These are phyloP conservation scores for Euwallacea similis DNA, from an alignment of 1,140 invertebrate species.

Conservation along the genomic window DNA sequence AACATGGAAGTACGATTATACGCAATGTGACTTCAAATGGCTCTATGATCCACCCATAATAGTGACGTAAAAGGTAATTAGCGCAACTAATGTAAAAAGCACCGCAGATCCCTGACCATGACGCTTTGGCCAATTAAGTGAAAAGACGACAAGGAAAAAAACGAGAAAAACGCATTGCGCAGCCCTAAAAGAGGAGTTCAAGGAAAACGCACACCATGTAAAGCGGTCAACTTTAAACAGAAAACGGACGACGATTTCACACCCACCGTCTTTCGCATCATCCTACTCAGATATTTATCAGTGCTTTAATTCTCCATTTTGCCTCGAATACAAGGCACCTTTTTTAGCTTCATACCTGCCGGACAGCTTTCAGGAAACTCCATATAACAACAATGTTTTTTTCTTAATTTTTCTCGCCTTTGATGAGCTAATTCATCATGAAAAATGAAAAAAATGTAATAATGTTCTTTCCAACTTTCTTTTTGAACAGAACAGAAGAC, in stretches of 20 bases:
- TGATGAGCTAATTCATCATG: too few species aligned
- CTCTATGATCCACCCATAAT: too few species aligned
- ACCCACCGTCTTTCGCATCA: conserved; percentile 30
- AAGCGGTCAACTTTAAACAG: conserved; percentile 25
- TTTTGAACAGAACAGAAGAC: too few species aligned
- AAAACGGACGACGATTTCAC: conserved; percentile 26
- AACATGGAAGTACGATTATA: too few species aligned
- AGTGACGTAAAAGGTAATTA: neutral
- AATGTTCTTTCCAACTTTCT: too few species aligned
- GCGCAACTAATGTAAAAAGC: neutral
- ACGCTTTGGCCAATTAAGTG: neutral
- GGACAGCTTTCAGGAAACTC: conserved; percentile 10
- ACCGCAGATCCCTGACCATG: neutral
- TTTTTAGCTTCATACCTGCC: conserved; percentile 22
- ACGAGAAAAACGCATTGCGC: neutral
- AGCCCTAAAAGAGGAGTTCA: conserved; percentile 18
- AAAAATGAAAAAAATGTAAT: too few species aligned
- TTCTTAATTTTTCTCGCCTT: too few species aligned
- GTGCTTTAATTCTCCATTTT: conserved; percentile 36
- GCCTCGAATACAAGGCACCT: conserved; percentile 25
- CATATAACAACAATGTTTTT: neutral
- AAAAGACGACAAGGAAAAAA: neutral
- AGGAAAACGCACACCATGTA: conserved; percentile 15
- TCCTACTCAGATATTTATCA: conserved; percentile 38
- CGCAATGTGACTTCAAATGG: too few species aligned